phyloP scores from a whole-genome alignment of 2,113 vertebrate species.

The Hypanus sabinus region DNA sequence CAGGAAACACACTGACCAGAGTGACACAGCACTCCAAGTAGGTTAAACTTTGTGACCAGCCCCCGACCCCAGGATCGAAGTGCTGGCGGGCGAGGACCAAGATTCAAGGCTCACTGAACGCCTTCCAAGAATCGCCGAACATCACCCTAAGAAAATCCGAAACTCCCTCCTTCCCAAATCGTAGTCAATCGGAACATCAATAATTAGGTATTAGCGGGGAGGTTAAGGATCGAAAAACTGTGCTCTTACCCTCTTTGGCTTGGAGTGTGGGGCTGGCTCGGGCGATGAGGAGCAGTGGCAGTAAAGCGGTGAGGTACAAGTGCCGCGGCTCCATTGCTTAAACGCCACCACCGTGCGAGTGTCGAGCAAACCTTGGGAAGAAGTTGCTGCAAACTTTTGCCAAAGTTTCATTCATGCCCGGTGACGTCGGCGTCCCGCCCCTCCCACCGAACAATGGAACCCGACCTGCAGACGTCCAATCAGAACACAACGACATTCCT shows the following conservation, averaged over 20 bases:
- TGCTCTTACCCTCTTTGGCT: neutral
- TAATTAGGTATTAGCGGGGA: too few relatives aligned
- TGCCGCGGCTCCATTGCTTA: neutral
- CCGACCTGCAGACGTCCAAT: slow-evolving; percentile 18
- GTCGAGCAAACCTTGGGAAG: neutral
- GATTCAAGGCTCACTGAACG: too few relatives aligned
- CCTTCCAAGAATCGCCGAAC: too few relatives aligned
- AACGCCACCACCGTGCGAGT: too few relatives aligned
- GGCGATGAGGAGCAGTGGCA: neutral
- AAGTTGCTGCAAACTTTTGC: neutral
- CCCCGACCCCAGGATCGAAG: too few relatives aligned
- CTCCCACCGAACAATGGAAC: neutral
- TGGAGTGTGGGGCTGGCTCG: neutral
- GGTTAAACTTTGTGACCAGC: too few relatives aligned
- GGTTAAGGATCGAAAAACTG: neutral
- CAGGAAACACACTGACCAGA: neutral
- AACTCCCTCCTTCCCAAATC: too few relatives aligned
- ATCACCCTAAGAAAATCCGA: too few relatives aligned
- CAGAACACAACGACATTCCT: neutral
- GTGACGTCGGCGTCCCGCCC: neutral
- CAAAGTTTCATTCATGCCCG: neutral
- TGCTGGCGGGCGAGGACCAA: too few relatives aligned
- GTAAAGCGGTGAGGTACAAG: neutral
- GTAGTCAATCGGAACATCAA: too few relatives aligned
- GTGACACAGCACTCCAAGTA: neutral